Evolutionary conservation across 2,113 vertebrate species (phyloP), one percentile per base, ranked within the genome.

Genomic region (Aplodontia rufa): DNA sequence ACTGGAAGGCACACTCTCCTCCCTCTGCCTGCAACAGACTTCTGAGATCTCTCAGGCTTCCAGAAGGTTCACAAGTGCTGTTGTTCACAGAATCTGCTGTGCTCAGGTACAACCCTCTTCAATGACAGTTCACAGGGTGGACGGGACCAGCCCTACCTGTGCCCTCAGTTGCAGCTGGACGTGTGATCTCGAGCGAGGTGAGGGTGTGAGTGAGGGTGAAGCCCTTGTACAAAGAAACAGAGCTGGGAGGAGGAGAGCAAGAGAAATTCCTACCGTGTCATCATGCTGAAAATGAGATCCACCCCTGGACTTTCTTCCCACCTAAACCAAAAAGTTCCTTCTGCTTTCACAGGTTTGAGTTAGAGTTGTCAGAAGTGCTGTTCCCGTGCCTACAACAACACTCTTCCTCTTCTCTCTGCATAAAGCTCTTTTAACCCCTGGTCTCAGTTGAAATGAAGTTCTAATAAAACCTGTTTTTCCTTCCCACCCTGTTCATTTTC

Each of bases 111-210:
- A 79, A 91, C 10, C 8, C 53, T 20, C 47, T 19, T 53, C 64
- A 71, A 12, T 5, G 0, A 42, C 5, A 30, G 35, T 28, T 26
- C 66, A 32, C 5, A 8, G 53, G 26, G 24, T 80, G 35, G 49
- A 66, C 26, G 42, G 72, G 12, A 26, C 47, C 40, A 68, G 40
- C 8, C 8, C 24, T 47, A 40, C 37, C 22, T 35, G 14, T 12
- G 1, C 58, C 24, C 60, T 68, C 14, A 24, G 35, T 24, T 17
- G 49, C 51, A 85, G 51, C 28, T 12, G 3, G 49, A 30, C 17
- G 19, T 8, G 10, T 20, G 53, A 3, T 16, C 19, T 8, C 58
- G 32, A 69, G 60, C 0, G 0, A 3, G 20, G 10, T 3, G 10
- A n/a, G 10, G n/a, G 51, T 1, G 0, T 9, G 4, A 11, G 40